Conservation (phyloP, 2,888 invertebrate genomes). For the Tupiocoris notatus region DNA sequence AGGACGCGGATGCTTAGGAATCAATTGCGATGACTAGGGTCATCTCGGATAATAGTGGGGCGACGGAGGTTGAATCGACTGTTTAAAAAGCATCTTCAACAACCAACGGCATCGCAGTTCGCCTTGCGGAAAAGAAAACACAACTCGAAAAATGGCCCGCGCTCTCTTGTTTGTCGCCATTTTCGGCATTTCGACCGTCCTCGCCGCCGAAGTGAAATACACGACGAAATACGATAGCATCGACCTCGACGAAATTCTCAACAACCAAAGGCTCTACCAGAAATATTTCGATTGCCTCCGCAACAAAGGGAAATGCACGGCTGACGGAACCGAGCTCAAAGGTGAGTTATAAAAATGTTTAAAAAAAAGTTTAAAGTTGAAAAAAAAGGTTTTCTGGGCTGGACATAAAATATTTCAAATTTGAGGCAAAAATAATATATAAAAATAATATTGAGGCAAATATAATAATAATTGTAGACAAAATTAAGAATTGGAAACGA, state of each 20-base stretch:
- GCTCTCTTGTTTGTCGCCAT: not conserved
- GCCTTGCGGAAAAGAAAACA: not conserved
- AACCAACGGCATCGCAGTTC: not conserved
- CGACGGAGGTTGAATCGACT: not conserved
- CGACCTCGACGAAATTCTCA: slow-evolving; percentile 65
- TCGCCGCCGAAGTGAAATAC: slow-evolving; percentile 57
- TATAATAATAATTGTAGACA: no score
- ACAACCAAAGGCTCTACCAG: slow-evolving; percentile 63
- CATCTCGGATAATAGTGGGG: not conserved
- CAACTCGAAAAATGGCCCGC: not conserved
- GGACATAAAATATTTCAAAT: no score
- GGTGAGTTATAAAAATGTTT: no score
- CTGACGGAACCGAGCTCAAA: slow-evolving; percentile 69
- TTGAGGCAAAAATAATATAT: no score
- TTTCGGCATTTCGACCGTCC: not conserved
- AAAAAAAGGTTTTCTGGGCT: no score
- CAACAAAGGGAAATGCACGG: slow-evolving; percentile 64
- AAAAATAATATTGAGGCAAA: no score
- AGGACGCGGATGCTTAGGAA: not conserved
- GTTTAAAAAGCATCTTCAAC: not conserved
- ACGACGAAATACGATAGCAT: slow-evolving; percentile 69
- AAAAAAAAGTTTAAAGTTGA: no score
- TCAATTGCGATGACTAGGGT: not conserved
- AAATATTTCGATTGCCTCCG: slow-evolving; percentile 68
- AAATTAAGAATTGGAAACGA: no score